Base-by-base conservation (phyloP, 2,888 invertebrate genomes). In the Tolmerus cingulatus region DNA sequence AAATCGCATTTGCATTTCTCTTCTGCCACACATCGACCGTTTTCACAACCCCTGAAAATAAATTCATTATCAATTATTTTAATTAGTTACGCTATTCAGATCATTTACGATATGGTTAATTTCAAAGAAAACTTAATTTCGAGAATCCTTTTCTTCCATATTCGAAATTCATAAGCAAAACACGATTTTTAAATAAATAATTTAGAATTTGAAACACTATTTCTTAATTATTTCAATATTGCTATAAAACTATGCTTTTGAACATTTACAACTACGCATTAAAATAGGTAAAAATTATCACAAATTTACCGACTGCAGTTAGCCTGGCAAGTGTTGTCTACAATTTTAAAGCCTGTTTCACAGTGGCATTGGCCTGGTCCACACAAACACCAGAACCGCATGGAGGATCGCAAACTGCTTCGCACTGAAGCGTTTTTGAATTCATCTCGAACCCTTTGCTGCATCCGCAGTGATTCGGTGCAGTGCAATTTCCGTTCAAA, bases 1-100 rank as follows among this genome's bases (percentile, higher is more conserved):
- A 90, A 90, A 74, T 91, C 90, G 40, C 92, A 92, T n/a, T 88
- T 92, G 90, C 96, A 96, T 0, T 92, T 92, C 87, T 94, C 93
- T 2, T 88, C 93, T 91, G 91, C 96, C 94, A 94, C 93, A 90
- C 96, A 96, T 12, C 88, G 90, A 2, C 94, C 94, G 89, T 95
- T 94, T 0, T 92, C 90, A 82, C 94, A 94, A 74, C 34, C 27
- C 14, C 82, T 82, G 51, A 51, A 51, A 51, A 16, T 51, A 51
- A 51, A 5, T n/a, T 43, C 12, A 43, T 12, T 43, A 43, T 43
- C 0, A 34, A 2, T 34, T 34, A 43, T 43, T 43, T 43, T 43
- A 43, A 43, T 43, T 43, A 43, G 8, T 40, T 5, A 40, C 12
- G 9, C 34, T 34, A 34, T 2, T 34, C 34, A 34, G 34, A 0